These are phyloP conservation scores for Pitangus sulphuratus DNA, from an alignment of 2,797 vertebrate species.

Conservation along the genomic window DNA sequence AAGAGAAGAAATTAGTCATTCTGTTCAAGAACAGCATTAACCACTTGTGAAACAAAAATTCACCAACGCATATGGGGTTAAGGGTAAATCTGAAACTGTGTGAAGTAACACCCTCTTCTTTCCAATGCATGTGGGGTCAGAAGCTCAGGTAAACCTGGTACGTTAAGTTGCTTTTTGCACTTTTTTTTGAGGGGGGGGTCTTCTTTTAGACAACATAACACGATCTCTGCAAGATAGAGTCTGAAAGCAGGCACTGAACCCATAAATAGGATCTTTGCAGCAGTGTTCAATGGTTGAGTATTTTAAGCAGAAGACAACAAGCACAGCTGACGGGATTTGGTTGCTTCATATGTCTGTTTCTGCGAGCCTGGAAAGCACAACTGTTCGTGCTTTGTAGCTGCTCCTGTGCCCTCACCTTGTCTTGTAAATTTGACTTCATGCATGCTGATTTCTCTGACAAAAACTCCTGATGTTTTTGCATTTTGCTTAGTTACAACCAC, in stretches of 20 bases:
- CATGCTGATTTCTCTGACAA: not conserved
- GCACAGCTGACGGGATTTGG: not conserved
- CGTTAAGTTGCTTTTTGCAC: not conserved
- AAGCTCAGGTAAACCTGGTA: not conserved
- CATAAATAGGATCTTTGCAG: slow-evolving; percentile 16
- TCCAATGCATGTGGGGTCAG: not conserved
- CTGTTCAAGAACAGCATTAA: not conserved
- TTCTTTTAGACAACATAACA: not conserved
- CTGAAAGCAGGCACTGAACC: slow-evolving; percentile 12
- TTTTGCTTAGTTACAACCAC: not conserved
- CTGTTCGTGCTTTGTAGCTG: not conserved
- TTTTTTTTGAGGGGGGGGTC: not conserved
- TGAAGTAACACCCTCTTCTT: slow-evolving; percentile 13
- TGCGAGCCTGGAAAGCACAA: not conserved
- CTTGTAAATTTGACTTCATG: not conserved
- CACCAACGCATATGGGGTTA: not conserved
- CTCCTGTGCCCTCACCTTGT: not conserved
- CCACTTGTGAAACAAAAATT: slow-evolving; percentile 5
- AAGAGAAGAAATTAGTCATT: not conserved
- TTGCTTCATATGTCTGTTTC: not conserved
- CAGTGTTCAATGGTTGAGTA: not conserved
- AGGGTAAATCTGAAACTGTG: not conserved
- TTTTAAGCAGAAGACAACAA: slow-evolving; percentile 25
- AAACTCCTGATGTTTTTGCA: not conserved
- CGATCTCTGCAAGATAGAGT: not conserved